phyloP scores from a whole-genome alignment of 1,140 invertebrate species.

The Choristoneura fumiferana region DNA sequence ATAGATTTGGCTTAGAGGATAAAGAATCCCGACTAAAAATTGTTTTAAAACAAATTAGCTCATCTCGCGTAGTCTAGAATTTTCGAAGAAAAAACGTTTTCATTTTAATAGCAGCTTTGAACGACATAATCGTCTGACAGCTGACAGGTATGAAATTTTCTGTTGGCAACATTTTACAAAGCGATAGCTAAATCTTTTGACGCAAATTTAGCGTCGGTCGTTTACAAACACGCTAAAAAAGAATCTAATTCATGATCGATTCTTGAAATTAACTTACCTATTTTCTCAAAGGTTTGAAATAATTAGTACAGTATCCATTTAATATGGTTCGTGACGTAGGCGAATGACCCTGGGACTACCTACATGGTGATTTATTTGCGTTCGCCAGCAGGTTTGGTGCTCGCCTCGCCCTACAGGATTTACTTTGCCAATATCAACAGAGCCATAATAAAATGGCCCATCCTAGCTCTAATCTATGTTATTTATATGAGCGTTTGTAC shows the following conservation, averaged over 20 bases:
- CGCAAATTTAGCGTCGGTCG: slow-evolving; percentile 18
- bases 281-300: slow-evolving; percentile 20
- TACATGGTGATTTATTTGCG: slow-evolving; percentile 54
- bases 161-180: slow-evolving; percentile 11
- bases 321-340: slow-evolving; percentile 41
- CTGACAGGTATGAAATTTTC: slow-evolving; percentile 4
- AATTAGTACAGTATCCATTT: too few species aligned
- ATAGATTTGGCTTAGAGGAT: too few species aligned
- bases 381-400: slow-evolving; percentile 27
- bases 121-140: neutral
- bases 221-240: slow-evolving; percentile 19
- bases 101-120: neutral
- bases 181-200: slow-evolving; percentile 5
- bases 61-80: neutral
- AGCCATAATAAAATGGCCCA: slow-evolving; percentile 28
- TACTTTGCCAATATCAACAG: slow-evolving; percentile 24
- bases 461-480: slow-evolving; percentile 5
- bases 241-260: too few species aligned
- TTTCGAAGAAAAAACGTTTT: neutral
- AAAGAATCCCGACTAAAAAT: too few species aligned
- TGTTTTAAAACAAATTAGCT: too few species aligned
- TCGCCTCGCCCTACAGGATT: slow-evolving; percentile 25
- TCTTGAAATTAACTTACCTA: too few species aligned
- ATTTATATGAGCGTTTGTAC: neutral
- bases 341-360: slow-evolving; percentile 49